A percentile compares a stretch with the other conserved stretches of the same genome.
These are phyloP conservation scores for Drosophila sordidapex DNA, from an alignment of 2,888 invertebrate species.

Conservation along the genomic window DNA sequence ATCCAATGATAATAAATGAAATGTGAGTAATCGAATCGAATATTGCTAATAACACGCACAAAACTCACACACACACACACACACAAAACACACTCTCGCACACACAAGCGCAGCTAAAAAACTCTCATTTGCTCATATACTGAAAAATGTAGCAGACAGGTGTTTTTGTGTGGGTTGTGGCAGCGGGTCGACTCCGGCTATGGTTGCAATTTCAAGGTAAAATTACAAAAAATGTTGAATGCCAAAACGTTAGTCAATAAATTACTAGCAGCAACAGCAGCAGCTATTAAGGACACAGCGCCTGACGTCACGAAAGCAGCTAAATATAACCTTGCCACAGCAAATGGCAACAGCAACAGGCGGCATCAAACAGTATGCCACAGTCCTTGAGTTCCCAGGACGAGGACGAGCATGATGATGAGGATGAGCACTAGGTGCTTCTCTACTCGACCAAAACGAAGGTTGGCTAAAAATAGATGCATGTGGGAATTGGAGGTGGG, in stretches of 20 bases:
- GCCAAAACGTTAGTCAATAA: conserved; percentile 35
- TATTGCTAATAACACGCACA: conserved; percentile 8
- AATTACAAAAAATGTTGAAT: conserved; percentile 9
- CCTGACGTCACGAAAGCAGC: conserved; percentile 43
- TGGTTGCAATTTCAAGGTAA: conserved; percentile 4
- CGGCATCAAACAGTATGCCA: conserved; percentile 7
- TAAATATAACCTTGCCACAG: conserved; percentile 35
- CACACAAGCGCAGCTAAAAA: background rate
- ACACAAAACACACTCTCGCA: background rate
- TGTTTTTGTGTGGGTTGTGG: conserved; percentile 2
- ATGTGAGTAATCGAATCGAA: conserved; percentile 29
- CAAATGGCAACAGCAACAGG: conserved; percentile 42
- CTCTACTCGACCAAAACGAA: conserved; percentile 15
- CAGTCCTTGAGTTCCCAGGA: conserved; percentile 46
- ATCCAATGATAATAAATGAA: conserved; percentile 29
- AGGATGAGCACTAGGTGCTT: background rate
- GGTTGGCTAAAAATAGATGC: conserved; percentile 8
- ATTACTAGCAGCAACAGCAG: conserved; percentile 11
- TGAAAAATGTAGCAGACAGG: conserved; percentile 9
- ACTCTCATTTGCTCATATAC: background rate
- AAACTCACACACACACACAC: background rate
- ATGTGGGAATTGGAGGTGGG: conserved; percentile 10
- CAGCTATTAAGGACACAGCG: conserved; percentile 33
- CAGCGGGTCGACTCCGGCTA: background rate
- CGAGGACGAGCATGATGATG: conserved; percentile 28